Evolutionary conservation across 2,797 vertebrate genomes (phyloP), one percentile per base, ranked within the genome.

Genomic region (Diglossa cyanea): DNA sequence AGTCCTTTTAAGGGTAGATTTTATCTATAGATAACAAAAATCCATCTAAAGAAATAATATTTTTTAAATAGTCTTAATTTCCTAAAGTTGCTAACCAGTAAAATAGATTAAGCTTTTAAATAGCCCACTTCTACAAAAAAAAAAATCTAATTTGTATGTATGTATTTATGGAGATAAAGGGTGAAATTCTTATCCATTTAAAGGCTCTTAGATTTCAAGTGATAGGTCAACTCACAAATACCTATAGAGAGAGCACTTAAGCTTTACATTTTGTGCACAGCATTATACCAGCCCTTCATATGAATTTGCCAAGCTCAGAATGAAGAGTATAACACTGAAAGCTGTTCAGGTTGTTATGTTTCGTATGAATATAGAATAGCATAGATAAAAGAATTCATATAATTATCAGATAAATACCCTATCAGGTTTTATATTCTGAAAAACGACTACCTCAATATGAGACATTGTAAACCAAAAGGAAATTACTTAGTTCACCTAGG

Each of bases 321-420:
- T 4, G 3, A 79, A 75, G 4, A 62, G 6, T 10, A 2, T 4
- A 63, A 62, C 10, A 31, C 17, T 6, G 53, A 78, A 73, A 74
- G n/a, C 10, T 65, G 11, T 33, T 70, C 57, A 51, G 12, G 40
- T 10, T 33, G 39, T 10, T 40, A 6, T 47, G 12, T 42, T 72
- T 45, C 0, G 0, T 30, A 72, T 19, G 1, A 73, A 53, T 21
- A 51, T 0, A 47, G 25, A 70, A 65, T 2, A 28, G 26, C 10
- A 86, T 8, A 75, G 18, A 51, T 13, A 51, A 75, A 75, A 50
- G 11, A 78, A 81, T 37, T 61, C 5, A 75, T 47, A 13, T 11
- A 70, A 20, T 58, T 66, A 71, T 3, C 4, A 53, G 11, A 42
- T 17, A 50, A 71, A 57, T 18, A 75, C 3, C 3, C 10, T 42